Evolutionary conservation across 2,797 vertebrate species (phyloP).

Genomic region (Cuniculus paca): DNA sequence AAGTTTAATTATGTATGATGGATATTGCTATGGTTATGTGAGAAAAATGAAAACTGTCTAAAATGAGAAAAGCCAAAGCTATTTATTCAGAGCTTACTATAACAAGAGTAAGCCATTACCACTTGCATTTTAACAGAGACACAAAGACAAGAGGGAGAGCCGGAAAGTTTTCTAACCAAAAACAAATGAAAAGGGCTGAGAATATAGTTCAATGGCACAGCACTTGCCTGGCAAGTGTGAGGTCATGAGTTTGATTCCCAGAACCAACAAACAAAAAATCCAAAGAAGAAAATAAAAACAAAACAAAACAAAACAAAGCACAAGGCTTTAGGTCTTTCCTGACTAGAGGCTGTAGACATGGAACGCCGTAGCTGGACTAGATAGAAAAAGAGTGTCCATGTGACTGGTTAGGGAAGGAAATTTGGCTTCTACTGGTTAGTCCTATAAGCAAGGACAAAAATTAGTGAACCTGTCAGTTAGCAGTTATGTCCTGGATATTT

Average conservation of each 20-base stretch:
- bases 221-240: too few relatives aligned
- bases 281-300: neutral
- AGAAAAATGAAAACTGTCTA: slow-evolving; percentile 16
- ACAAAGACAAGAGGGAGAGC: neutral
- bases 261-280: too few relatives aligned
- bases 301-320: neutral
- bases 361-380: neutral
- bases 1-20: neutral
- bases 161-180: neutral
- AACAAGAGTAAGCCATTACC: neutral
- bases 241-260: too few relatives aligned
- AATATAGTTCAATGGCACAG: too few relatives aligned
- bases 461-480: neutral
- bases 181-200: neutral
- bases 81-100: neutral
- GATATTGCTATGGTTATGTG: neutral
- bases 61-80: slow-evolving; percentile 19
- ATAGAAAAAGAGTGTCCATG: neutral
- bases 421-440: neutral
- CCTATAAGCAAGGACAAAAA: neutral
- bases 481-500: neutral
- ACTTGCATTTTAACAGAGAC: neutral
- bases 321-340: neutral
- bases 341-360: neutral
- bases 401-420: neutral